Evolutionary conservation across 1,140 invertebrate species (phyloP), one percentile per base, ranked within the genome.

Genomic region (Temnothorax curvispinosus): DNA sequence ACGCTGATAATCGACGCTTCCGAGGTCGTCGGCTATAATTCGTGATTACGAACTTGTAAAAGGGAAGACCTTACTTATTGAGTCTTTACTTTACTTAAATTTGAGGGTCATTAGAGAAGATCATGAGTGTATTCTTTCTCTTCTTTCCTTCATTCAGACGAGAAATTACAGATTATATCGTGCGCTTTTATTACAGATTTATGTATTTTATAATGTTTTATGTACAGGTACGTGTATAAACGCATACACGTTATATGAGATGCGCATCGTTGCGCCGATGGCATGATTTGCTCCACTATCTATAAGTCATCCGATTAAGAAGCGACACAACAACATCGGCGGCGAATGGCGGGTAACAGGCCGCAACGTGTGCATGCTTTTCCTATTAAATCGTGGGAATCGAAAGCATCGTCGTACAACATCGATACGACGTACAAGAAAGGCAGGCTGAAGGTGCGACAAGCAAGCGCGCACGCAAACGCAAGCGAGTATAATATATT

Each of bases 371-470:
- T 47, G 27, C 41, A 21, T 74, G 41, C 15, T 69, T 82, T 74
- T 60, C 44, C 80, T 75, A 75, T 84, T 84, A 60, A 84, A 84
- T 75, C 80, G 69, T 84, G 69, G 80, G 80, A 84, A 75, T 84
- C 80, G 80, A 84, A 84, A 84, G 69, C 80, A 72, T 44, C 65
- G 50, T 58, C 65, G 78, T 58, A 35, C 60, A 7, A 27, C 75
- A 41, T 35, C 60, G 76, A 15, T 21, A 38, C 75, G 58, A 47
- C 41, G 72, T 18, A 32, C 58, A 78, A 85, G 56, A 85, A 78
- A 76, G 82, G 50, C 50, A 54, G 27, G 13, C 47, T 35, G 72
- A 54, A 65, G 38, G 58, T n/a, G 74, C 82, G 58, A 85, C 82
- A 44, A 52, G 58, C 58, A 32, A 27, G n/a, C 71, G 71, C 35